Conservation (phyloP, 2,888 invertebrate genomes). For the Lacanobia wlatinum region DNA sequence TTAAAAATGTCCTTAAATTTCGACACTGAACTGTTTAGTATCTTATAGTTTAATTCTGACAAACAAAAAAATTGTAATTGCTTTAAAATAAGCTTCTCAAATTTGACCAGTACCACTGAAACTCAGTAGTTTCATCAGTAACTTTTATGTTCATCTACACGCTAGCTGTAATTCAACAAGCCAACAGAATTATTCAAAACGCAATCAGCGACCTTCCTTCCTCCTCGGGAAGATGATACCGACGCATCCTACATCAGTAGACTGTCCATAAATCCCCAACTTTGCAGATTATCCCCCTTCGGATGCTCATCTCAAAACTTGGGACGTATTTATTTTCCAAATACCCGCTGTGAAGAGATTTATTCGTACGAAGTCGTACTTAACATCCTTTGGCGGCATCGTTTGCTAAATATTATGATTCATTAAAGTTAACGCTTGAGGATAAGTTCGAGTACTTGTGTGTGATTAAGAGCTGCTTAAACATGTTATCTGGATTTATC, state of each 20-base stretch:
- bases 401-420: constrained; percentile 60
- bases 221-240: constrained; percentile 40
- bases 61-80: no score
- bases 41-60: no score
- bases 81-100: no score
- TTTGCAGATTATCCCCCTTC: constrained; percentile 72
- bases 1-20: no score
- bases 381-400: constrained; percentile 47
- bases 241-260: constrained; percentile 44
- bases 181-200: constrained; percentile 31
- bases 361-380: constrained; percentile 44
- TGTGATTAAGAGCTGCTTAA: constrained; percentile 20
- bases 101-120: no score
- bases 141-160: no score
- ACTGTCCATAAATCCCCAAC: constrained; percentile 70
- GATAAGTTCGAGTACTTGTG: constrained; percentile 20
- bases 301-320: constrained; percentile 58
- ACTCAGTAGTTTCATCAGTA: no score
- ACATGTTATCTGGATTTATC: constrained; percentile 12
- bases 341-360: constrained; percentile 52
- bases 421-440: constrained; percentile 46
- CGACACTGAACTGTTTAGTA: no score
- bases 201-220: constrained; percentile 23
- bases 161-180: no score
- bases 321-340: constrained; percentile 67